A percentile compares a stretch with the other conserved stretches of the same genome.
Conservation (phyloP, 1,140 invertebrate genomes). For the Vanessa atalanta region DNA sequence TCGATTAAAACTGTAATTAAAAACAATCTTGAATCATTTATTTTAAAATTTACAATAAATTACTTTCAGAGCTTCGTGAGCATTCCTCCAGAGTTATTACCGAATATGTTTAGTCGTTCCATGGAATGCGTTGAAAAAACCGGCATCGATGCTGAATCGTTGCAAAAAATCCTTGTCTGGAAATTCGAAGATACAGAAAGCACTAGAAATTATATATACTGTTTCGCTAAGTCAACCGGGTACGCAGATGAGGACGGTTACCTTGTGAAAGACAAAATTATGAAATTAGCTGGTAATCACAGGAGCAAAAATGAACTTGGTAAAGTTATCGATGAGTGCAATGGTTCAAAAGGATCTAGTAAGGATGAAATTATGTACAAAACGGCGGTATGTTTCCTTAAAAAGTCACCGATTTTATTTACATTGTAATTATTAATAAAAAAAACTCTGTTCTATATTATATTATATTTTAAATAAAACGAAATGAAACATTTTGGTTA, state of each 20-base stretch:
- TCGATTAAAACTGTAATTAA: background rate
- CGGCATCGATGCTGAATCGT: conserved; percentile 32
- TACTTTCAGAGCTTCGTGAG: conserved; percentile 12
- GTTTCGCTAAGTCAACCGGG: conserved; percentile 32
- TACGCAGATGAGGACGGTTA: conserved; percentile 37
- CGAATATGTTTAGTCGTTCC: background rate
- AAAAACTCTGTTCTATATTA: background rate
- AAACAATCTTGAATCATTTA: too few species aligned
- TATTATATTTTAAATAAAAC: background rate
- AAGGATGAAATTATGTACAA: conserved; percentile 36
- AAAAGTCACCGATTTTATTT: conserved; percentile 38
- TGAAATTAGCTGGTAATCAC: conserved; percentile 33
- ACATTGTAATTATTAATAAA: conserved; percentile 28
- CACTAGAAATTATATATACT: conserved; percentile 44
- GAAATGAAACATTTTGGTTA: too few species aligned
- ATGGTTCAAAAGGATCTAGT: conserved; percentile 29
- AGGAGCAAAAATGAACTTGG: conserved; percentile 32
- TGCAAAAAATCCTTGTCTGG: conserved; percentile 37
- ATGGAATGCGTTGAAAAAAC: conserved; percentile 31
- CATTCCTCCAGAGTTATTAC: background rate
- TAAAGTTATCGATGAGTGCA: conserved; percentile 43
- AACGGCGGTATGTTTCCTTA: conserved; percentile 28
- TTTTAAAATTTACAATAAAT: too few species aligned
- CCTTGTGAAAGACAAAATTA: conserved; percentile 34
- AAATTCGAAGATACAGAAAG: conserved; percentile 26